Evolutionary conservation across 2,797 vertebrate genomes (phyloP).

Genomic region (Pseudochirops cupreus): DNA sequence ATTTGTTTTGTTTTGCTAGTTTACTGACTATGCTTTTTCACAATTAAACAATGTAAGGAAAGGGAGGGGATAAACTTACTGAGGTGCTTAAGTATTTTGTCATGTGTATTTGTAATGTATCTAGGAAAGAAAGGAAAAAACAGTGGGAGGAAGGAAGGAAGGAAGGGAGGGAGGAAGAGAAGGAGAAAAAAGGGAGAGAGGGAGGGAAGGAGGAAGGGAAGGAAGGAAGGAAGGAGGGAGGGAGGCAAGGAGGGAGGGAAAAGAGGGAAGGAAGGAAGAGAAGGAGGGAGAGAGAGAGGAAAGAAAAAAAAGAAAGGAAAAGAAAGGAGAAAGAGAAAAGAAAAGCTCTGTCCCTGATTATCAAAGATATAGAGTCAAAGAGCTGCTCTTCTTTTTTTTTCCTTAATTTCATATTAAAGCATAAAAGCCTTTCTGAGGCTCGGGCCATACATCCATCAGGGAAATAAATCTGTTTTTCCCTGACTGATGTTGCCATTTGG

Average conservation of each 20-base stretch:
- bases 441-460: background rate
- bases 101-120: slow-evolving; percentile 9
- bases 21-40: background rate
- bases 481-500: slow-evolving; percentile 30
- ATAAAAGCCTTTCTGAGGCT: slow-evolving; percentile 33
- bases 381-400: slow-evolving; percentile 17
- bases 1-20: background rate
- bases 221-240: too few relatives aligned
- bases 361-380: background rate
- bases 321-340: background rate
- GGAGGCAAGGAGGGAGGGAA: background rate
- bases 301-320: background rate
- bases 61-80: slow-evolving; percentile 15
- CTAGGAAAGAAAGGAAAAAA: background rate
- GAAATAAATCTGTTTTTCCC: slow-evolving; percentile 8
- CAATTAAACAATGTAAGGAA: slow-evolving; percentile 6
- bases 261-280: background rate
- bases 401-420: slow-evolving; percentile 45
- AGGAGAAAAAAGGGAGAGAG: too few relatives aligned
- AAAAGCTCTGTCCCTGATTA: background rate
- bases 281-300: accelerated
- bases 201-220: too few relatives aligned
- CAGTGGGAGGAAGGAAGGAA: too few relatives aligned
- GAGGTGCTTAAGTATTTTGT: slow-evolving; percentile 21
- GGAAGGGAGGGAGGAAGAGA: too few relatives aligned